Conservation (phyloP, 1,140 invertebrate species). For the Drosophila kohkoa region DNA sequence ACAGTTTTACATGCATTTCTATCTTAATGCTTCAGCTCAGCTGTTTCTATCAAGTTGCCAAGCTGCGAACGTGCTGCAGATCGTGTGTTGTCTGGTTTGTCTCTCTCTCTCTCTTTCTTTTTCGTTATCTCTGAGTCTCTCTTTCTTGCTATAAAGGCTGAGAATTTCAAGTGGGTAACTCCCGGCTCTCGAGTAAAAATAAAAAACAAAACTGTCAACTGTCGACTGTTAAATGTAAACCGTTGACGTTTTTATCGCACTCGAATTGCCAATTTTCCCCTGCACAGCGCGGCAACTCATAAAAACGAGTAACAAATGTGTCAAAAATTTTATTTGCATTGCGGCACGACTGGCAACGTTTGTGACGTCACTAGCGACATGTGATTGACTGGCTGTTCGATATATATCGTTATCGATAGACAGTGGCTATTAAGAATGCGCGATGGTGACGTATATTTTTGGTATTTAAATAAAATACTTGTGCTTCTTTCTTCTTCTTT, state of each 20-base stretch:
- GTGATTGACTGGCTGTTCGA: constrained; percentile 13
- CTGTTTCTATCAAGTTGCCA: neutral
- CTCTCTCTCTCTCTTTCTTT: neutral
- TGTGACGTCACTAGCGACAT: constrained; percentile 36
- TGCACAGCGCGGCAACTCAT: neutral
- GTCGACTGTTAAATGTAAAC: constrained; percentile 26
- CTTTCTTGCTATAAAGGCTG: constrained; percentile 23
- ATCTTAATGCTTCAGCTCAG: constrained; percentile 19
- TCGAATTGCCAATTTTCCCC: neutral
- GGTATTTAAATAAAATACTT: too few relatives aligned
- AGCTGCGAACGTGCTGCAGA: constrained; percentile 23
- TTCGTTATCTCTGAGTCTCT: neutral
- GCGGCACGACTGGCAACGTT: constrained; percentile 21
- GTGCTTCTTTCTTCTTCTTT: too few relatives aligned
- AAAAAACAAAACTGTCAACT: constrained; percentile 23
- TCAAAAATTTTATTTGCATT: constrained; percentile 44
- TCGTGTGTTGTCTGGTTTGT: constrained; percentile 14
- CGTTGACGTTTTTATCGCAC: constrained; percentile 36
- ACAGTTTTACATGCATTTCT: constrained; percentile 38
- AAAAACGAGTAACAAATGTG: constrained; percentile 23
- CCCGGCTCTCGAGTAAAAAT: neutral
- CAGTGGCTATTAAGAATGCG: neutral
- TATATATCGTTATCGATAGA: constrained; percentile 19
- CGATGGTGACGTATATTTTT: too few relatives aligned
- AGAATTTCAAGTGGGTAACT: constrained; percentile 30